These are phyloP conservation scores for Stenopsyche tienmushanensis DNA, from an alignment of 1,140 invertebrate genomes.

Conservation along the genomic window DNA sequence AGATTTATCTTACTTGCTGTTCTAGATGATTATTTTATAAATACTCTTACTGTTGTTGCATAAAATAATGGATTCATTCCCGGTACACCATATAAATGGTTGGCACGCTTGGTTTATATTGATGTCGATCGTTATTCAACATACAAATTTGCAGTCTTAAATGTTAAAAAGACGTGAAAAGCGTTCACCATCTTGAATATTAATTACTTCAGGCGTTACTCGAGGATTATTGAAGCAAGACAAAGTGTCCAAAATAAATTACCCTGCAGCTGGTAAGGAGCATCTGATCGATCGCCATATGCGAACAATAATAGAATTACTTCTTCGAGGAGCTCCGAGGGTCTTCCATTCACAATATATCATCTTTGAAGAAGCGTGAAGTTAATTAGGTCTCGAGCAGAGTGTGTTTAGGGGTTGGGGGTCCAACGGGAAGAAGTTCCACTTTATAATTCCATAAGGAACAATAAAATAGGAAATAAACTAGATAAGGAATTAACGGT, in stretches of 20 bases:
- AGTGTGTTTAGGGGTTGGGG: neutral
- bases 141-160: too few relatives aligned
- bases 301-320: slow-evolving; percentile 8
- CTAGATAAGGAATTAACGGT: neutral
- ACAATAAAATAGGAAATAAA: slow-evolving; percentile 12
- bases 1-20: too few relatives aligned
- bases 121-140: too few relatives aligned
- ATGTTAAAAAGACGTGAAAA: neutral
- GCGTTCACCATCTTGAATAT: neutral
- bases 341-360: neutral
- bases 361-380: neutral
- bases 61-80: too few relatives aligned
- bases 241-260: too few relatives aligned
- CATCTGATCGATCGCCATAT: slow-evolving; percentile 17
- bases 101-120: too few relatives aligned
- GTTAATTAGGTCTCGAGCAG: neutral
- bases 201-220: neutral
- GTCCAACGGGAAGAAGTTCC: slow-evolving; percentile 2
- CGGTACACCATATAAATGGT: too few relatives aligned
- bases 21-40: too few relatives aligned
- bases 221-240: neutral
- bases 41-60: too few relatives aligned
- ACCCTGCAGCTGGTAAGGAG: too few relatives aligned
- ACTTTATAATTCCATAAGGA: slow-evolving; percentile 13
- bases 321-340: too few relatives aligned